Evolutionary conservation across 2,113 vertebrate genomes (phyloP).

Genomic region (Pampusana beccarii): DNA sequence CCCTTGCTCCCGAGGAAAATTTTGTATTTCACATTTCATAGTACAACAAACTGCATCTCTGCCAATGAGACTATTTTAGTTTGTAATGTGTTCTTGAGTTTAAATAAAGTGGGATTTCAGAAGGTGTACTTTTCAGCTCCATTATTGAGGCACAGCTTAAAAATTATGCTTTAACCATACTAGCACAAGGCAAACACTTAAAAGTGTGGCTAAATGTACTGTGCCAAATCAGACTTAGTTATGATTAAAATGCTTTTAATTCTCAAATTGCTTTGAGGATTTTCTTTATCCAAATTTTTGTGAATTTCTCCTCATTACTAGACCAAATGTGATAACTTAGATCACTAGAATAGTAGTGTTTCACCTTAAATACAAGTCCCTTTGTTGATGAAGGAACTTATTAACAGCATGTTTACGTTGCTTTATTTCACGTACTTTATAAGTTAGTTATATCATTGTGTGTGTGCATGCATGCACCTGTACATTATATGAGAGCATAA

Average conservation of each 20-base stretch:
- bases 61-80: not conserved
- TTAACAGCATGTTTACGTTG: not conserved
- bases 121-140: not conserved
- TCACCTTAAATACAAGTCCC: not conserved
- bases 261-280: not conserved
- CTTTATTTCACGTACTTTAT: not conserved
- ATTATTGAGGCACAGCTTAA: not conserved
- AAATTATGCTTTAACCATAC: not conserved
- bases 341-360: not conserved
- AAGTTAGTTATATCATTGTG: not conserved
- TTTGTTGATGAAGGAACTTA: not conserved
- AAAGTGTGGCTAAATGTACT: not conserved
- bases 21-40: not conserved
- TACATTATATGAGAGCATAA: not conserved
- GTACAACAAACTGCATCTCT: not conserved
- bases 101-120: not conserved
- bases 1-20: not conserved
- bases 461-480: fast-evolving
- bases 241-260: not conserved
- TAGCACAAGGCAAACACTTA: not conserved
- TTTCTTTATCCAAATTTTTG: not conserved
- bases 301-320: not conserved
- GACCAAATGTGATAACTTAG: not conserved
- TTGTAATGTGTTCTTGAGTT: not conserved
- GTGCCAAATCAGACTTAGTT: not conserved